These are phyloP conservation scores for Pithys albifrons DNA, from an alignment of 2,113 vertebrate genomes.

Conservation along the genomic window DNA sequence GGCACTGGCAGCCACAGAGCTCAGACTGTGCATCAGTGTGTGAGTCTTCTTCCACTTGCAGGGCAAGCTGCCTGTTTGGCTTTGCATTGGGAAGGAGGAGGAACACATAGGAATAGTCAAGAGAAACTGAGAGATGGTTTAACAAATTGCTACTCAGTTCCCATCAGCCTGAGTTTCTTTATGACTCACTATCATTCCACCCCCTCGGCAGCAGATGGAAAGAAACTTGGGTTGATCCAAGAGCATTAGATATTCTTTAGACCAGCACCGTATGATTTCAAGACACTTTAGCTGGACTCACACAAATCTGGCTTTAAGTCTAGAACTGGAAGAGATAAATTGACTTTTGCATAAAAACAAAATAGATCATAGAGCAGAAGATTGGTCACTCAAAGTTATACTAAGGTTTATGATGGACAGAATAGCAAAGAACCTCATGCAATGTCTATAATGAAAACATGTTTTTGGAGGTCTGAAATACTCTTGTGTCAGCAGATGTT, in stretches of 20 bases:
- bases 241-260: background rate
- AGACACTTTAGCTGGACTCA: background rate
- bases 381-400: background rate
- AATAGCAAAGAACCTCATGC: background rate
- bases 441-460: accelerated
- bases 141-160: background rate
- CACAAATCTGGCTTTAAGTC: background rate
- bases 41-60: background rate
- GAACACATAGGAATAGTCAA: background rate
- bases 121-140: background rate
- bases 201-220: background rate
- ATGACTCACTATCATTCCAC: background rate
- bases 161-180: background rate
- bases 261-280: background rate
- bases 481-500: background rate
- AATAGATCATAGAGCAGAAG: background rate
- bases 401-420: background rate
- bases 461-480: background rate
- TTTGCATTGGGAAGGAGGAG: background rate
- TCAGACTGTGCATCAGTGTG: background rate
- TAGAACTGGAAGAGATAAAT: background rate
- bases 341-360: background rate
- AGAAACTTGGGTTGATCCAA: background rate
- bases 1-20: background rate
- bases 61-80: background rate